Percentiles rank a stretch among this genome's conserved stretches.
Conservation (phyloP, 2,888 invertebrate species). For the Aporophyla nigra region DNA sequence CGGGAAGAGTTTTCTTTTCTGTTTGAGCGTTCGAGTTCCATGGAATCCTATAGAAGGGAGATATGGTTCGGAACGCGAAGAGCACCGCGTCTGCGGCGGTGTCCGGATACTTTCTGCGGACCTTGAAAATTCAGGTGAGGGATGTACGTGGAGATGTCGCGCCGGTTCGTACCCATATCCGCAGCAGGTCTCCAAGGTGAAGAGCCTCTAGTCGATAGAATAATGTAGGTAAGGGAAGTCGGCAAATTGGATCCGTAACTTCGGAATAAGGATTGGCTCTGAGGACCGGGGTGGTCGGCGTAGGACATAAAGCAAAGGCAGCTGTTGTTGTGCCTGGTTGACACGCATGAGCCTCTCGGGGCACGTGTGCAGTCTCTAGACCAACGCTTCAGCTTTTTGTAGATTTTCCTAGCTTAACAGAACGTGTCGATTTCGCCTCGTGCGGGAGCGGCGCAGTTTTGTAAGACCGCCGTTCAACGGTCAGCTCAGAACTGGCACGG, state of each 20-base stretch:
- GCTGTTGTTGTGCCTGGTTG: neutral
- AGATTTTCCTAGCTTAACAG: constrained; percentile 33
- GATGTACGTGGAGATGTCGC: constrained; percentile 79
- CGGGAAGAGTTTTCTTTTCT: constrained; percentile 79
- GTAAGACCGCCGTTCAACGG: constrained; percentile 83
- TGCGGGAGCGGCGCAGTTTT: constrained; percentile 21
- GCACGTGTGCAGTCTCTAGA: constrained; percentile 8
- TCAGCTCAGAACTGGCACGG: constrained; percentile 92
- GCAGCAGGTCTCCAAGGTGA: constrained; percentile 93
- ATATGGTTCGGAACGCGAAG: constrained; percentile 87
- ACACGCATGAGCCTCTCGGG: neutral
- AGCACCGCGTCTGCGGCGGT: constrained; percentile 74
- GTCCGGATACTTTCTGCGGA: constrained; percentile 79
- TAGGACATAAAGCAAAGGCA: constrained; percentile 23
- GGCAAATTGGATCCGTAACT: constrained; percentile 92
- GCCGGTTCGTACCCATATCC: constrained; percentile 92
- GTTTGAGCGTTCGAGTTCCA: constrained; percentile 85
- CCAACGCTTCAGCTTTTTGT: constrained; percentile 1
- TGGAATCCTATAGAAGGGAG: constrained; percentile 89
- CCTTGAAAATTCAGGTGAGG: constrained; percentile 81
- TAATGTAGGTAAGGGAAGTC: constrained; percentile 93
- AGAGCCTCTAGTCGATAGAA: constrained; percentile 81
- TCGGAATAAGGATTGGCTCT: constrained; percentile 94
- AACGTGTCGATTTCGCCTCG: constrained; percentile 69
- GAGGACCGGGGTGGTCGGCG: constrained; percentile 64